Evolutionary conservation across 2,797 vertebrate genomes (phyloP), one percentile per base, ranked within the genome.

Genomic region (Sphenopsis melanotis): DNA sequence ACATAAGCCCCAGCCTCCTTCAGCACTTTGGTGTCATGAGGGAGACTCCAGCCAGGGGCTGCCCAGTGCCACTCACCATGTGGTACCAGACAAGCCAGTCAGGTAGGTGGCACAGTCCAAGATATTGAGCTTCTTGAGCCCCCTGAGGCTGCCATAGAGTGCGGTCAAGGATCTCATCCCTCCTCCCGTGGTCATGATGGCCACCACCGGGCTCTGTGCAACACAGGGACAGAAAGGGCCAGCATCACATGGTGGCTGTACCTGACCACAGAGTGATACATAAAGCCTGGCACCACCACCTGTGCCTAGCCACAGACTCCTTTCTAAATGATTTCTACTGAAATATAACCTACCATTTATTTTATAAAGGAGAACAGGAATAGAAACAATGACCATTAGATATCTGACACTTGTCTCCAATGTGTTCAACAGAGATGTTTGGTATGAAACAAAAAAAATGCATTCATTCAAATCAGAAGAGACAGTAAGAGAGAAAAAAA

Each of bases 151-250:
- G 72, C 98, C 98, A 4, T 98, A 98, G 61, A 98, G 91, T 3
- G 98, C 95, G 0, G 98, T 98, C 98, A 99, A 97, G 36, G 98
- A 99, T 82, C 99, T 97, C 50, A 98, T 92, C 60, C 99, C 98
- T 24, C 99, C 98, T 17, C 99, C 99, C 0, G 98, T 99, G 52
- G 98, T 98, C 97, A 99, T 98, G 90, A 99, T 79, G 37, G 99
- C 98, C 83, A 99, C 96, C 29, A 97, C 96, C 0, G 98, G 98
- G 15, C 98, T 96, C 99, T 99, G 93, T 5, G 37, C 53, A 86
- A 52, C 37, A 85, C n/a, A 84, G 0, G 14, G 57, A 90, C 29
- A 89, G 47, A 91, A 60, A 56, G 22, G 23, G 30, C 34, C 3
- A 2, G n/a, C 0, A 1, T 44, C 49, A 60, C 42, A 23, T 41